Conservation (phyloP, 2,113 vertebrate genomes). For the Pedetes capensis region DNA sequence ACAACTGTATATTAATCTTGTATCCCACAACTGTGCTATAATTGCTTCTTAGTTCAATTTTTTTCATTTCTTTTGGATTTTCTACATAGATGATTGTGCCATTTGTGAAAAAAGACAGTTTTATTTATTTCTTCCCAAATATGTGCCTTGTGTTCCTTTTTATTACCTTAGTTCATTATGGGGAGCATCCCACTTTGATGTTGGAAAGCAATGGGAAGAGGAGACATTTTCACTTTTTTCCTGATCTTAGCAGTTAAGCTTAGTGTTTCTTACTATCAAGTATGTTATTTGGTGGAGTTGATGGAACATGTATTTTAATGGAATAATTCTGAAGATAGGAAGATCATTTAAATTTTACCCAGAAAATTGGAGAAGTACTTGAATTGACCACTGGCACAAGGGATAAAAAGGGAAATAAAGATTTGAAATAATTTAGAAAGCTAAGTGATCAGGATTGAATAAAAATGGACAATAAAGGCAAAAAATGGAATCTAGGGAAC, state of each 20-base stretch:
- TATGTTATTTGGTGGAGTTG: not conserved
- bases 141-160: not conserved
- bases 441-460: not conserved
- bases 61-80: not conserved
- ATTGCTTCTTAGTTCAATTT: no score
- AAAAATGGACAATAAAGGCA: not conserved
- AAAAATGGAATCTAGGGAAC: not conserved
- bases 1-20: not conserved
- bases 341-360: not conserved
- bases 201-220: not conserved
- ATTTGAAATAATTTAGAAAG: not conserved
- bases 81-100: no score
- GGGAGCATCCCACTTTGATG: not conserved
- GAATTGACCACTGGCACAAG: not conserved
- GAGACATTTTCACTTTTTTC: not conserved
- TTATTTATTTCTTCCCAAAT: not conserved
- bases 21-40: not conserved
- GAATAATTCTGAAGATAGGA: not conserved
- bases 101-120: not conserved
- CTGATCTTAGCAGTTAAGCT: not conserved
- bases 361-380: not conserved
- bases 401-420: not conserved
- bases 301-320: not conserved
- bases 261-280: not conserved
- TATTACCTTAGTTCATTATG: not conserved